Percentiles rank a stretch among this genome's conserved stretches.
phyloP scores from a whole-genome alignment of 2,113 vertebrate genomes.

The Danionella cerebrum region DNA sequence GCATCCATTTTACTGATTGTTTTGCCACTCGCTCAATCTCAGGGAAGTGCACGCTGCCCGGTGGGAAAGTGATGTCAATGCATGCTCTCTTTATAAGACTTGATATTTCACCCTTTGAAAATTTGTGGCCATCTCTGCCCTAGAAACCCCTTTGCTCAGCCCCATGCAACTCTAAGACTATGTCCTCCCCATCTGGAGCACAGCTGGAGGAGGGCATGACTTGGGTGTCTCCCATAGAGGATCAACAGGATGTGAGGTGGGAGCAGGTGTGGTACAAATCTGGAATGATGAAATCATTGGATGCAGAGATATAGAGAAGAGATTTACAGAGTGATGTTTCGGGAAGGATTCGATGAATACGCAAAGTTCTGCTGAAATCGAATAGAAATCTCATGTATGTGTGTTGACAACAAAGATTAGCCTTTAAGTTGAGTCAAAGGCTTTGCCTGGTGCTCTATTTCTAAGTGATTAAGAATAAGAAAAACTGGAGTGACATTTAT shows the following conservation, averaged over 20 bases:
- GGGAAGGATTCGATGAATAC: too few species aligned
- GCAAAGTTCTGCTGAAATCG: constrained; percentile 46
- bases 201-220: constrained; percentile 27
- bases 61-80: too few species aligned
- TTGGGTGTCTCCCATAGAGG: background rate
- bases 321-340: too few species aligned
- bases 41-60: too few species aligned
- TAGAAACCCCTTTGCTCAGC: background rate
- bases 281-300: constrained; percentile 19
- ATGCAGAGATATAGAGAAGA: background rate
- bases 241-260: constrained; percentile 8
- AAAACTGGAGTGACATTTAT: constrained; percentile 47
- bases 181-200: constrained; percentile 14
- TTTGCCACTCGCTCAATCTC: too few species aligned
- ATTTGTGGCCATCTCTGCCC: constrained; percentile 3
- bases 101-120: too few species aligned
- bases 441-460: constrained; percentile 11
- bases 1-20: too few species aligned
- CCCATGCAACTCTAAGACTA: background rate
- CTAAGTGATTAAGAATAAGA: constrained; percentile 47
- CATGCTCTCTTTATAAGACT: too few species aligned
- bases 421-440: constrained; percentile 23
- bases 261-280: constrained; percentile 8
- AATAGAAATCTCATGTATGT: constrained; percentile 40
- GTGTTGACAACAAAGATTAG: constrained; percentile 29